These are phyloP conservation scores for Otocyon megalotis DNA, from an alignment of 2,113 vertebrate genomes.

Conservation along the genomic window DNA sequence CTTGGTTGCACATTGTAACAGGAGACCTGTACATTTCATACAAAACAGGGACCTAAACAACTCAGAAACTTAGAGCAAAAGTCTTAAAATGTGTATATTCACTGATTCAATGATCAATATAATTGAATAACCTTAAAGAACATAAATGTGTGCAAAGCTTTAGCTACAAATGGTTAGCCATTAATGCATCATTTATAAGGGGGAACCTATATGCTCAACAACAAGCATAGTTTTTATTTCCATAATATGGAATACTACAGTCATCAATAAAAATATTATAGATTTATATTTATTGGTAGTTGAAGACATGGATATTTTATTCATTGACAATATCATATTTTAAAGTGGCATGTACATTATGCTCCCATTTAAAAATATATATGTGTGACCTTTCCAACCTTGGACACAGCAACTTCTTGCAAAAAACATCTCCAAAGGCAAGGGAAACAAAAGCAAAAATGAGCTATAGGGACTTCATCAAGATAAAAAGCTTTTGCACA, in stretches of 20 bases:
- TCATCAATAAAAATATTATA: neutral
- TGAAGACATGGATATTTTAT: neutral
- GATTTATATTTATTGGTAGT: neutral
- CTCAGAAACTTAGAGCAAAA: neutral
- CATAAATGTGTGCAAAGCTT: neutral
- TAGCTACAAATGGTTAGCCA: neutral
- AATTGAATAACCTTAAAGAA: constrained; percentile 31
- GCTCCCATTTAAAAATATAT: neutral
- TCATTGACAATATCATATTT: neutral
- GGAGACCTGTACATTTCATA: neutral
- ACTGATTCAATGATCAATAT: neutral
- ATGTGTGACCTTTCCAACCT: neutral
- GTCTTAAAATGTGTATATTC: neutral
- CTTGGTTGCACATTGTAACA: neutral
- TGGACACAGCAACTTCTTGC: neutral
- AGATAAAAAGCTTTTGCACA: neutral
- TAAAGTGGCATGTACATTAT: neutral
- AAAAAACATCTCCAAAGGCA: neutral
- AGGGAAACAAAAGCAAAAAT: neutral
- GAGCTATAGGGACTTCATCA: neutral
- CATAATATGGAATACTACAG: neutral
- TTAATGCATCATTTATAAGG: neutral
- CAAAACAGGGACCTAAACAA: neutral
- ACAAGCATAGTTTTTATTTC: constrained; percentile 3
- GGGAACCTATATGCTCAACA: neutral